These are phyloP conservation scores for Lagopus leucura DNA, from an alignment of 2,113 vertebrate genomes.

Conservation along the genomic window DNA sequence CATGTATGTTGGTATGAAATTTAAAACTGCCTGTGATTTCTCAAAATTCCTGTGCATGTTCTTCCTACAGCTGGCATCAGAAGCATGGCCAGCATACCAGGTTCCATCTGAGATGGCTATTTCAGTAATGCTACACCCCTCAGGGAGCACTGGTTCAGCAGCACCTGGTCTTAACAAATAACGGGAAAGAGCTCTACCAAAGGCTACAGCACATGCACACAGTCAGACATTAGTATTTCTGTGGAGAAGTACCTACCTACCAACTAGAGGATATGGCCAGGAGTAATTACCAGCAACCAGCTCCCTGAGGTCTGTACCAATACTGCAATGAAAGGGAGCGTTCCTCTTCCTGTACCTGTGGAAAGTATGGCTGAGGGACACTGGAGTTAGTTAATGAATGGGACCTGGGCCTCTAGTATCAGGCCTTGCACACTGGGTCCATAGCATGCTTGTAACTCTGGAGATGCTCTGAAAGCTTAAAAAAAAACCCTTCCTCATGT, in stretches of 20 bases:
- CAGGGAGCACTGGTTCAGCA: background rate
- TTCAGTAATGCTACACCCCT: background rate
- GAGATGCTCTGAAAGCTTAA: background rate
- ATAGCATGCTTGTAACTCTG: background rate
- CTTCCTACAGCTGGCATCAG: rapidly evolving
- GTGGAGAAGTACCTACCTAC: background rate
- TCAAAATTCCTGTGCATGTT: background rate
- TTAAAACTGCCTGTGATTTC: background rate
- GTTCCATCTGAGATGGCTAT: background rate
- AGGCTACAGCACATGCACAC: background rate
- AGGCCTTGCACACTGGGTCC: background rate
- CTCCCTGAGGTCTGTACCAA: background rate
- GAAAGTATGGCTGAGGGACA: background rate
- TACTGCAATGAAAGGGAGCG: background rate
- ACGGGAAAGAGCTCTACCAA: background rate
- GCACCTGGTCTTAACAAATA: background rate
- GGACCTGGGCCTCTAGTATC: background rate
- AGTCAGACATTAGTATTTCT: background rate
- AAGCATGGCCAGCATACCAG: background rate
- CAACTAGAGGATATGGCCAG: rapidly evolving
- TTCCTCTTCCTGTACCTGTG: background rate
- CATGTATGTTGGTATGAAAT: rapidly evolving
- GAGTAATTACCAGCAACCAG: background rate
- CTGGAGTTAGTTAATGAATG: background rate
- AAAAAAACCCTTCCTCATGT: background rate